Evolutionary conservation across 1,140 invertebrate genomes (phyloP).

Genomic region (Bombus breviceps): DNA sequence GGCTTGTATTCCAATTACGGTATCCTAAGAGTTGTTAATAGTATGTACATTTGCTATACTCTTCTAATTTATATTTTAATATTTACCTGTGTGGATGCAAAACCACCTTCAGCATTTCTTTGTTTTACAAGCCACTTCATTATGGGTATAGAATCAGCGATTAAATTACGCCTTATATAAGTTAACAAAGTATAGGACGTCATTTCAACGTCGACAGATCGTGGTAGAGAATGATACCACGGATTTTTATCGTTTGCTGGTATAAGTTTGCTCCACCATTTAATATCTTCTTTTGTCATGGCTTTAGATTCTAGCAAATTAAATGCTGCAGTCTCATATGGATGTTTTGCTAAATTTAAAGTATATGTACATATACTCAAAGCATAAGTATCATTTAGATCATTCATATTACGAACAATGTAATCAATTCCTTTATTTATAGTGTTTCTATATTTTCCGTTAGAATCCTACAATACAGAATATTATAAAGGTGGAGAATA

Average conservation of each 20-base stretch:
- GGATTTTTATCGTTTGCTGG: constrained; percentile 88
- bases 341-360: constrained; percentile 89
- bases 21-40: constrained; percentile 84
- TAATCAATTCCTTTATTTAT: constrained; percentile 92
- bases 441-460: constrained; percentile 84
- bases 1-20: constrained; percentile 89
- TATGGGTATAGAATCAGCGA: constrained; percentile 89
- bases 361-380: constrained; percentile 90
- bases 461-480: constrained; percentile 64
- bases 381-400: constrained; percentile 89
- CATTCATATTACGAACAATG: constrained; percentile 88
- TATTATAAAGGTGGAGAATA: not conserved
- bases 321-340: constrained; percentile 86
- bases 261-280: constrained; percentile 88
- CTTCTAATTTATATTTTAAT: constrained; percentile 4
- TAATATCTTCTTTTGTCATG: constrained; percentile 82
- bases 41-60: not conserved
- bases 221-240: constrained; percentile 86
- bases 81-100: constrained; percentile 88
- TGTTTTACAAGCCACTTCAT: constrained; percentile 93
- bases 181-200: constrained; percentile 92
- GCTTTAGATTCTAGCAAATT: constrained; percentile 85
- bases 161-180: constrained; percentile 86
- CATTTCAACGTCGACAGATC: constrained; percentile 93
- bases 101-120: constrained; percentile 91